Evolutionary conservation across 1,140 invertebrate species (phyloP), one percentile per base, ranked within the genome.

Genomic region (Drosophila sechellia): DNA sequence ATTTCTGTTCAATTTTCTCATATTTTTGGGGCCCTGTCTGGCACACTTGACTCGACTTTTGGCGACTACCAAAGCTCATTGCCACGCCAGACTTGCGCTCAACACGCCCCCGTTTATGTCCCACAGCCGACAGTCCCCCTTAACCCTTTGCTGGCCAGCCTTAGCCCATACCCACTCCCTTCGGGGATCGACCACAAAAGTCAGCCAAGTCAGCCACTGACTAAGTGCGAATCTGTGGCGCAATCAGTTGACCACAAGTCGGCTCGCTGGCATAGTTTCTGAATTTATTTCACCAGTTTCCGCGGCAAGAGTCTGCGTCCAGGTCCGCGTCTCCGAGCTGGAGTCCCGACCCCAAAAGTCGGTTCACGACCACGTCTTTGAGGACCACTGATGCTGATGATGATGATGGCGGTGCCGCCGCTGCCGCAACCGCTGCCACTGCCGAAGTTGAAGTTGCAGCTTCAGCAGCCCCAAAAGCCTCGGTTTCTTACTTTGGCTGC

Each of bases 151-250:
- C 46, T 37, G 22, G 17, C n/a, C 25, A 11, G 27, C 39, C 12
- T 17, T 10, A 31, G 15, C 25, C 22, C 59, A 35, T 35, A 0
- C 48, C n/a, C 59, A 15, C 63, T 42, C 69, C 68, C 40, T 20
- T 27, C 39, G 46, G 53, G 35, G 34, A 64, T 64, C 54, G 68
- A 27, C 70, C 50, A 46, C 43, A 58, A 55, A 58, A 65, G 39
- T 55, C 72, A 49, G 61, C 34, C 54, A 52, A 72, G 66, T 58
- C 58, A 79, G 83, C 79, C 79, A 87, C 79, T 59, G 85, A 90
- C 85, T 83, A 89, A 89, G 84, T 89, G 84, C 84, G 84, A 89
- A 89, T 89, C 84, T 89, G 83, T 87, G 83, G 83, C 84, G 84
- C 84, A 89, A 89, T 89, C 84, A 89, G 84, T 89, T 89, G 84